These are phyloP conservation scores for Hydrozoanthus tunicans DNA, from an alignment of 64 coral and sea anemone species.

Conservation along the genomic window DNA sequence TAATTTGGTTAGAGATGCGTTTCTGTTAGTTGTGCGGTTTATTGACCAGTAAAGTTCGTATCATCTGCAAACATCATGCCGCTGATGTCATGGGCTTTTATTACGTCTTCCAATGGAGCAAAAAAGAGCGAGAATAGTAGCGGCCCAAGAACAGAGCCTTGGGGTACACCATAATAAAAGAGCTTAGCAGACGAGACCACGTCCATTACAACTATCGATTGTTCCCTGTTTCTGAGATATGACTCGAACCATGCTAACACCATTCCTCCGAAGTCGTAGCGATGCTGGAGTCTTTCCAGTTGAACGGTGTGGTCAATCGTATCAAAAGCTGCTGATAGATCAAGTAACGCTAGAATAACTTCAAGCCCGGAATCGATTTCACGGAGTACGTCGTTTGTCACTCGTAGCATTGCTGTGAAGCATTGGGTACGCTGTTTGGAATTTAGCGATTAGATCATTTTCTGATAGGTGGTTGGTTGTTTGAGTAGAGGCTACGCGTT, in stretches of 20 bases:
- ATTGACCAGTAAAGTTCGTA: slow-evolving; percentile 40
- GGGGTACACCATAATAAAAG: slow-evolving; percentile 36
- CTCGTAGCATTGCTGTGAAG: no score
- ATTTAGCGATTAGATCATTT: background rate
- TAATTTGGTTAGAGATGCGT: no score
- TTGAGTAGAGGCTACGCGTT: no score
- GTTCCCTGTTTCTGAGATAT: slow-evolving; percentile 41
- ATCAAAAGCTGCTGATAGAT: no score
- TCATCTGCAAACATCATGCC: no score
- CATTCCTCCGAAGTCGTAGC: background rate
- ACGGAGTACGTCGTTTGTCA: no score
- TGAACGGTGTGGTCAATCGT: background rate
- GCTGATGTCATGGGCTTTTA: no score
- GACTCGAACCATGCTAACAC: slow-evolving; percentile 47
- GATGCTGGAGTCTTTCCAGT: background rate
- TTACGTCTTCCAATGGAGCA: background rate
- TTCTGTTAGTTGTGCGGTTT: no score
- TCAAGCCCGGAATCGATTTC: no score
- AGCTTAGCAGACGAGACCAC: slow-evolving; percentile 33
- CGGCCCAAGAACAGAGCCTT: slow-evolving; percentile 27
- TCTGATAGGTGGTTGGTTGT: background rate
- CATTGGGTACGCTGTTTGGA: background rate
- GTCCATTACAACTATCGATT: slow-evolving; percentile 30
- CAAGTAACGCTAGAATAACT: background rate
- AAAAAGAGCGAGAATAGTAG: background rate